These are phyloP conservation scores for Hephaestus fuliginosus DNA, from an alignment of 2,797 vertebrate species.

Conservation along the genomic window DNA sequence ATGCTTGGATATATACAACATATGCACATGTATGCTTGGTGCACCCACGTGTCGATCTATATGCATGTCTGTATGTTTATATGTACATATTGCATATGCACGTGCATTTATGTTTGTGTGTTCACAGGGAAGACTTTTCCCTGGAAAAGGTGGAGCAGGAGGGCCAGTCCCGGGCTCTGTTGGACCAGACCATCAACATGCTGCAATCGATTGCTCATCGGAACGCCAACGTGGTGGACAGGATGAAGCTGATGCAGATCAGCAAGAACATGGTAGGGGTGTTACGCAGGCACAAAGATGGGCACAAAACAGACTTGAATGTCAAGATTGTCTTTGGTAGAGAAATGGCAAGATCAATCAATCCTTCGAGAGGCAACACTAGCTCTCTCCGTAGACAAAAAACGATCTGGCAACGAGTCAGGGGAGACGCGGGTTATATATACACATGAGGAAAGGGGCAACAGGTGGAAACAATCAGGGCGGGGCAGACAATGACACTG, in stretches of 20 bases:
- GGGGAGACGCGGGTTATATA: too few species aligned
- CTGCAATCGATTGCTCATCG: slow-evolving; percentile 71
- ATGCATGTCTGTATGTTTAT: slow-evolving; percentile 1
- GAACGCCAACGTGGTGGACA: slow-evolving; percentile 82
- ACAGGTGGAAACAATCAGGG: too few species aligned
- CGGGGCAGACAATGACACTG: too few species aligned
- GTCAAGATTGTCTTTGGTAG: too few species aligned
- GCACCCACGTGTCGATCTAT: not conserved
- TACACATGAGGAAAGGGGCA: too few species aligned
- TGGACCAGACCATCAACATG: slow-evolving; percentile 73
- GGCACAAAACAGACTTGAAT: too few species aligned
- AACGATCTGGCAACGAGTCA: too few species aligned
- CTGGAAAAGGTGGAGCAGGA: slow-evolving; percentile 75
- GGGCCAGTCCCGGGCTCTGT: slow-evolving; percentile 67
- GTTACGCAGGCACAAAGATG: too few species aligned
- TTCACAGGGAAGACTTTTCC: slow-evolving; percentile 82
- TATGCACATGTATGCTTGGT: too few species aligned
- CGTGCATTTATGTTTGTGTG: slow-evolving; percentile 5
- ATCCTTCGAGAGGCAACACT: too few species aligned
- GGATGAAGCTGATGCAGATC: slow-evolving; percentile 85
- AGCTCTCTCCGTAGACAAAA: too few species aligned
- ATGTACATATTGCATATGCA: not conserved
- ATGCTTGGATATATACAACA: not conserved
- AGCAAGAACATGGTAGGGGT: slow-evolving; percentile 79
- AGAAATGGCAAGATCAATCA: too few species aligned